Conservation (phyloP, 1,140 invertebrate species). For the Cryptotermes secundus region DNA sequence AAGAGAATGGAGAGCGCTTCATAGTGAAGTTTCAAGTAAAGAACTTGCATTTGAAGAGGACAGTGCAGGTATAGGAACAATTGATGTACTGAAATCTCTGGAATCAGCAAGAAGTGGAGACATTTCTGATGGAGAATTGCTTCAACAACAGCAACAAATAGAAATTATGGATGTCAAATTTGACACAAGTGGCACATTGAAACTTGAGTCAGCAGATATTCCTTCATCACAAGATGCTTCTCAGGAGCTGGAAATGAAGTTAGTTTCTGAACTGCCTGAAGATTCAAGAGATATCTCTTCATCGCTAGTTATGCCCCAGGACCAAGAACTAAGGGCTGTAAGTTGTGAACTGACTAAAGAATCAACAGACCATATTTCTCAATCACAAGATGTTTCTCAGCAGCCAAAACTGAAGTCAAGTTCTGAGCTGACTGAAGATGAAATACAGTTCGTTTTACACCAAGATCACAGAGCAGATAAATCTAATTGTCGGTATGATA, state of each 20-base stretch:
- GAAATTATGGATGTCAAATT: background rate
- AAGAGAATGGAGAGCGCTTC: slow-evolving; percentile 20
- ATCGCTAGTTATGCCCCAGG: no score
- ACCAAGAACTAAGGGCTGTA: no score
- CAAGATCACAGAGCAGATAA: background rate
- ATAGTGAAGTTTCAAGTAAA: background rate
- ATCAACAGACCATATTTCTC: no score
- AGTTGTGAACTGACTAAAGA: background rate
- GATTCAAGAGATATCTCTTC: background rate
- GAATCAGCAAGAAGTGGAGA: background rate
- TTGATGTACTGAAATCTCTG: background rate
- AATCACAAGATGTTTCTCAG: no score
- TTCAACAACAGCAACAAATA: background rate
- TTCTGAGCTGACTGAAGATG: background rate
- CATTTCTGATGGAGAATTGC: background rate
- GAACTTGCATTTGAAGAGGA: background rate
- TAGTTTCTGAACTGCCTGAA: background rate
- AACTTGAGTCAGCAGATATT: background rate
- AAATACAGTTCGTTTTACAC: background rate
- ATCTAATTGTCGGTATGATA: background rate
- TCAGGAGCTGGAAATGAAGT: background rate
- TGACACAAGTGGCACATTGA: no score
- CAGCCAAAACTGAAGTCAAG: no score
- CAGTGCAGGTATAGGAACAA: background rate
- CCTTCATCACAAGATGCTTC: background rate